phyloP scores from a whole-genome alignment of 2,888 invertebrate species.

The Tineola bisselliella region DNA sequence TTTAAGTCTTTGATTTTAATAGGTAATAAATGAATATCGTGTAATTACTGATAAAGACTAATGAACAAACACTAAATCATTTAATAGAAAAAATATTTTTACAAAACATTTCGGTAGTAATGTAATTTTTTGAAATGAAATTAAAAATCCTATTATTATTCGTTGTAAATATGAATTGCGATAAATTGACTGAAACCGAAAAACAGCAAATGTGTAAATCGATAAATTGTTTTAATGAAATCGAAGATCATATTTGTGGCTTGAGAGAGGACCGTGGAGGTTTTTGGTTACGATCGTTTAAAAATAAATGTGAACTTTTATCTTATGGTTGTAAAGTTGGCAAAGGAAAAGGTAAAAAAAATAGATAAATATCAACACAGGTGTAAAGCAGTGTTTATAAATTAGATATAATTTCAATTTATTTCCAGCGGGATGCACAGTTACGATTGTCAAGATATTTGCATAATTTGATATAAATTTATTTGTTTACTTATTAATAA shows the following conservation, averaged over 20 bases:
- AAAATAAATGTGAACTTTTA: conserved; percentile 39
- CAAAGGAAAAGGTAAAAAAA: conserved; percentile 30
- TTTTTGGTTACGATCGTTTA: conserved; percentile 32
- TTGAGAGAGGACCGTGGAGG: conserved; percentile 27
- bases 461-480: no score
- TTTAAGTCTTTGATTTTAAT: not conserved
- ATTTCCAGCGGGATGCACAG: no score
- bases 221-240: conserved; percentile 26
- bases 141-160: not conserved
- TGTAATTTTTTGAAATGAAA: not conserved
- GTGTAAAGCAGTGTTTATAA: no score
- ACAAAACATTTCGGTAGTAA: not conserved
- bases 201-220: conserved; percentile 31
- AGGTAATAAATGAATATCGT: not conserved
- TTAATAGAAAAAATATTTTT: not conserved
- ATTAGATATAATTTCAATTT: no score
- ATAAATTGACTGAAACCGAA: not conserved
- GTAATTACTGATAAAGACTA: not conserved
- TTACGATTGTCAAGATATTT: no score
- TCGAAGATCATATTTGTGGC: conserved; percentile 31
- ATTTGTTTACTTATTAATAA: conserved; percentile 6
- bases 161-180: not conserved
- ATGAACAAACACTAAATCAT: not conserved
- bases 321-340: conserved; percentile 36
- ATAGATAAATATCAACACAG: no score